A percentile compares a stretch with the other conserved stretches of the same genome.
These are phyloP conservation scores for Atethmia centrago DNA, from an alignment of 2,888 invertebrate genomes.

Conservation along the genomic window DNA sequence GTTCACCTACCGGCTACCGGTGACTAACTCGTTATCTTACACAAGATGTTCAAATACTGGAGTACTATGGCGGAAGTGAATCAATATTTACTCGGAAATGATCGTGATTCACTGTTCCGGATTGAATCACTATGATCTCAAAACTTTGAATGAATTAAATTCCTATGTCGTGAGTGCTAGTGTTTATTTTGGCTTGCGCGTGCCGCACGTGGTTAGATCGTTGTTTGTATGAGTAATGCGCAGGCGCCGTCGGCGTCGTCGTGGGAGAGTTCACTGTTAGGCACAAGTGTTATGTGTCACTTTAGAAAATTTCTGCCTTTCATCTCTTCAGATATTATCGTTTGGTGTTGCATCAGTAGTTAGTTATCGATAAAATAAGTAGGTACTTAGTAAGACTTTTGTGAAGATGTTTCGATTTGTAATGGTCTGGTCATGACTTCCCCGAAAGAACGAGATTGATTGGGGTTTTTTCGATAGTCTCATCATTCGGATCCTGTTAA, in stretches of 20 bases:
- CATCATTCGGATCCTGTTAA: not conserved
- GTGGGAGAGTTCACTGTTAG: slow-evolving; percentile 67
- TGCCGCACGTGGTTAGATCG: slow-evolving; percentile 52
- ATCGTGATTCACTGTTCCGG: slow-evolving; percentile 85
- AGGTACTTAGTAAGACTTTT: too few relatives aligned
- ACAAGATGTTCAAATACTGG: slow-evolving; percentile 66
- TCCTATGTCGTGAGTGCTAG: slow-evolving; percentile 65
- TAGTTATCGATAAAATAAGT: not conserved
- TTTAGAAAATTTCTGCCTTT: slow-evolving; percentile 25
- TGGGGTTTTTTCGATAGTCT: slow-evolving; percentile 14
- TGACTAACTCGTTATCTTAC: slow-evolving; percentile 62
- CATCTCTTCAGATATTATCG: not conserved
- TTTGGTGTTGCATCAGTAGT: not conserved
- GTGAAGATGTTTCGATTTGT: not conserved
- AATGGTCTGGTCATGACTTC: not conserved
- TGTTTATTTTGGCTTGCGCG: slow-evolving; percentile 65
- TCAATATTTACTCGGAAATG: slow-evolving; percentile 80
- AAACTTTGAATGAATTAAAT: slow-evolving; percentile 50
- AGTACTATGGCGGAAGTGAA: slow-evolving; percentile 82
- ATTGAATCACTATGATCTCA: slow-evolving; percentile 72
- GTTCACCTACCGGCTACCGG: slow-evolving; percentile 2
- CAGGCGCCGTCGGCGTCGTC: slow-evolving; percentile 56
- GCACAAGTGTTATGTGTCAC: slow-evolving; percentile 60
- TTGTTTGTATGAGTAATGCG: slow-evolving; percentile 52
- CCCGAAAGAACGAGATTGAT: not conserved